Base-by-base conservation (phyloP, 1,140 invertebrate genomes). In the fruit fly (Drosophila melanogaster) region DNA sequence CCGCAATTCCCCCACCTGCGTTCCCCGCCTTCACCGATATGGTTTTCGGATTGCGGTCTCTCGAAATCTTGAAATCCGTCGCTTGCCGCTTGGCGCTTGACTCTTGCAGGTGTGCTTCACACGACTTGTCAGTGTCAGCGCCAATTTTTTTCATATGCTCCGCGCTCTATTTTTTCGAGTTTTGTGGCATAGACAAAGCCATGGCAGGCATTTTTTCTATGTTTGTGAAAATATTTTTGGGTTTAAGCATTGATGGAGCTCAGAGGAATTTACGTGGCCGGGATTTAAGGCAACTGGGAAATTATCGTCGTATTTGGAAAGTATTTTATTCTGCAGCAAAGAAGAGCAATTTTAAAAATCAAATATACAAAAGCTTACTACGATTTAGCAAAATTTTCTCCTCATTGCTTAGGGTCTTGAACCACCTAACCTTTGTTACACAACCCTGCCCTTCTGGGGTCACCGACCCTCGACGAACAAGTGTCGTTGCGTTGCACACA, bases 71-170 rank as follows among this genome's bases (percentile, higher is more conserved):
- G 30, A 49, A 47, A 56, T 70, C 66, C 64, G 51, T 57, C 53
- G 80, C 60, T 78, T 30, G 7, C 6, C 26, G 26, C 26, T 38
- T 43, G 56, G 44, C 58, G 65, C 80, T 79, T 69, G 81, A 84
- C 60, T 79, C 70, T 83, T 87, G 84, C 84, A 87, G 84, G 84
- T 87, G 84, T 87, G 84, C 84, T 87, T 87, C 84, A 89, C 84
- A 87, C 84, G 84, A 84, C 84, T 87, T 87, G 84, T 87, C 84
- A 87, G 83, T 89, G 83, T 87, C 83, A 87, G 76, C 53, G 79
- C 65, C 51, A 62, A 79, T 78, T 64, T 49, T 49, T 62, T 69
- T 61, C 66, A 24, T 61, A 60, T 53, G 54, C 37, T 37, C 40
- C 35, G 38, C 41, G 61, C 33, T 77, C 46, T 62, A 49, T 78